Evolutionary conservation across 1,140 invertebrate genomes (phyloP), one percentile per base, ranked within the genome.

Genomic region (Drosophila mayri): DNA sequence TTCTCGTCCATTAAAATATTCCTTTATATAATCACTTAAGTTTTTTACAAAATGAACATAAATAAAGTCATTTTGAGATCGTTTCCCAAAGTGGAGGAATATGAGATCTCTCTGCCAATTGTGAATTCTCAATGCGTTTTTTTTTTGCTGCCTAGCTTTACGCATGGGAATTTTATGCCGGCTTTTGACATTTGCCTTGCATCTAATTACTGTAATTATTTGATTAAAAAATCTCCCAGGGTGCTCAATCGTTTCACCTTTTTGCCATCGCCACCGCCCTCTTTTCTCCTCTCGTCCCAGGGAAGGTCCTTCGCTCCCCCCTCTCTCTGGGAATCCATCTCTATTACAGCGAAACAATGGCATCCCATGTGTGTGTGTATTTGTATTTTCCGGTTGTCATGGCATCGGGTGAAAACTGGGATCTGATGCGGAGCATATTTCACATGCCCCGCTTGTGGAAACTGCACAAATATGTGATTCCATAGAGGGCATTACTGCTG

Each of bases 221-320:
- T 88, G 81, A 88, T 88, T 90, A 79, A 81, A 84, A 88, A 88
- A 81, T 88, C 85, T 88, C 85, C 85, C 81, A 90, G 85, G 86
- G 85, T 70, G 81, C 68, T 65, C 59, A 79, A 44, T 64, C 67
- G 73, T 66, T 71, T 73, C 41, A 60, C 50, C 77, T 57, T 76
- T 66, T 79, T 25, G 70, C 47, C 57, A 74, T 72, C 2, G 49
- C 30, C 28, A 57, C 20, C 60, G 59, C 43, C 55, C 55, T 41
- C 54, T 40, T 55, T 67, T 65, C 35, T 9, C 20, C 14, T 43
- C 32, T 38, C 64, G 20, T 35, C 35, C 44, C 25, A 37, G 32
- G 52, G 14, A 55, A 22, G 52, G 52, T 55, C 44, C 64, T 38
- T n/a, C 0, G 18, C 35, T 62, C 12, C 32, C 12, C 28, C 10